Evolutionary conservation across 2,888 invertebrate genomes (phyloP).

Genomic region (Priocnemis perturbator): DNA sequence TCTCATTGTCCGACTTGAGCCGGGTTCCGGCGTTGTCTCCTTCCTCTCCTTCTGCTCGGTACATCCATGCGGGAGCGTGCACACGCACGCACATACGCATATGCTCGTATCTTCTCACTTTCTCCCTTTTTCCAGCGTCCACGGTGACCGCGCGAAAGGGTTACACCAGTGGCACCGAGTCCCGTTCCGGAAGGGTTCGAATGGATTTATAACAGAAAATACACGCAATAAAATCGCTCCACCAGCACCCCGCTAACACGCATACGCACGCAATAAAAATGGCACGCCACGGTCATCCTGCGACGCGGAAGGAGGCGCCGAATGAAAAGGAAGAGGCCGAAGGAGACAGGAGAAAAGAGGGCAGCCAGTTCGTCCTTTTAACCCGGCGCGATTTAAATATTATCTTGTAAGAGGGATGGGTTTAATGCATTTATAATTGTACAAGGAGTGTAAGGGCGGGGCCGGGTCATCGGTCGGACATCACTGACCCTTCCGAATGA

Average conservation of each 20-base stretch:
- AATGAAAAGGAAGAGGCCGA: background rate
- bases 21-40: slow-evolving; percentile 41
- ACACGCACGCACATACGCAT: slow-evolving; percentile 14
- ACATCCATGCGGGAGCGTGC: no score
- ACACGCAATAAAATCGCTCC: slow-evolving; percentile 69
- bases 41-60: slow-evolving; percentile 13
- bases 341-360: background rate
- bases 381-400: slow-evolving; percentile 66
- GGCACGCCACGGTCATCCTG: slow-evolving; percentile 24
- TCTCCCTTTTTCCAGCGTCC: no score
- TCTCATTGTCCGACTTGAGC: slow-evolving; percentile 65
- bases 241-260: slow-evolving; percentile 37
- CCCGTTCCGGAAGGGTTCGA: no score
- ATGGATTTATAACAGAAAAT: slow-evolving; percentile 72
- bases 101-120: background rate
- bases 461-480: slow-evolving; percentile 72
- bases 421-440: slow-evolving; percentile 75
- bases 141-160: no score
- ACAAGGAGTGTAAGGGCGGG: slow-evolving; percentile 66
- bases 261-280: slow-evolving; percentile 64
- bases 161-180: no score
- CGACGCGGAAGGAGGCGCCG: background rate
- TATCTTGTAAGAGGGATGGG: slow-evolving; percentile 68
- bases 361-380: slow-evolving; percentile 42
- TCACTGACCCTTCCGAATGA: slow-evolving; percentile 70